Evolutionary conservation across 2,888 invertebrate genomes (phyloP).

Genomic region (Aspidiotus rigidus): DNA sequence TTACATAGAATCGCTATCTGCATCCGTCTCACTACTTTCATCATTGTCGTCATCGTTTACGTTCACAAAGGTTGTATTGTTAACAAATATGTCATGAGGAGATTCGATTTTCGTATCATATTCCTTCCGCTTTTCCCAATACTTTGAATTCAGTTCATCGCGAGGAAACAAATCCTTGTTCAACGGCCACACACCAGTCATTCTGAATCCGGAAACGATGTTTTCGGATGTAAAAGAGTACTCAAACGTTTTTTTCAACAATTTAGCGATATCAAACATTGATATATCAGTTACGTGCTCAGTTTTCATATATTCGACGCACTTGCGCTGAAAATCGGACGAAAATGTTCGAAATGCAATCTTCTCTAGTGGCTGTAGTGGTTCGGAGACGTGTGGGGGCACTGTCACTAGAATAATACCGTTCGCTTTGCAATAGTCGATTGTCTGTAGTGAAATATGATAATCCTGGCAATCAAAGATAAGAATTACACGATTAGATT

Average conservation of each 20-base stretch:
- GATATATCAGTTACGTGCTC: not conserved
- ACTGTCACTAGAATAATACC: conserved; percentile 8
- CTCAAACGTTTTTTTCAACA: not conserved
- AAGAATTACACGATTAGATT: not conserved
- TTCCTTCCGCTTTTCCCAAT: not conserved
- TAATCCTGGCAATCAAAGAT: not conserved
- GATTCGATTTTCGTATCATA: not conserved
- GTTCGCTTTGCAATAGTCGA: not conserved
- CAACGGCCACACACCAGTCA: conserved; percentile 3
- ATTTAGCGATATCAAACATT: not conserved
- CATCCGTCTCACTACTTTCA: no score
- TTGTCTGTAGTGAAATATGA: conserved; percentile 1
- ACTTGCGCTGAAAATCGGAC: not conserved
- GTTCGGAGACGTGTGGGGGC: not conserved
- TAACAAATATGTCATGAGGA: not conserved
- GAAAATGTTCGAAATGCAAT: not conserved
- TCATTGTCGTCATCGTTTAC: no score
- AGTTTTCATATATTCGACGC: not conserved
- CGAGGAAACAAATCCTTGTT: not conserved
- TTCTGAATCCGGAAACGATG: not conserved
- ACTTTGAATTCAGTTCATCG: not conserved
- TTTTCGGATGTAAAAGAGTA: not conserved
- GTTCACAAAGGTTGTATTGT: no score
- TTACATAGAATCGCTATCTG: no score
- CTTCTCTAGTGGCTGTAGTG: conserved; percentile 8